phyloP scores from a whole-genome alignment of 2,888 invertebrate species.

The Acrobasis consociella region DNA sequence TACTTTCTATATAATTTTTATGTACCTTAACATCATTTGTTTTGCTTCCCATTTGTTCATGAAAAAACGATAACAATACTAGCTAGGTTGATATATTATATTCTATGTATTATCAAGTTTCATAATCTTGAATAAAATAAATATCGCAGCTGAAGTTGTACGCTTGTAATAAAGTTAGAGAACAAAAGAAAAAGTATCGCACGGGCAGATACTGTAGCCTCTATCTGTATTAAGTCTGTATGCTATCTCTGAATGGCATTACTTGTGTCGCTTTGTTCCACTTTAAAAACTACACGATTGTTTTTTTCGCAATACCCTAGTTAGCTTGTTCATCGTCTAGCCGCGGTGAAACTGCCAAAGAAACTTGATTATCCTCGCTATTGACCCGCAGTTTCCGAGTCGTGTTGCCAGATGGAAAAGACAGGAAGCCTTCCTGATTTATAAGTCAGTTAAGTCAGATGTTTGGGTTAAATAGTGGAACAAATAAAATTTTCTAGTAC shows the following conservation, averaged over 20 bases:
- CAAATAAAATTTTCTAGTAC: too few relatives aligned
- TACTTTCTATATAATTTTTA: too few relatives aligned
- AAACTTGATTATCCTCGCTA: constrained; percentile 22
- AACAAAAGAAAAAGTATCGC: neutral
- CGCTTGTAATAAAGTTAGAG: neutral
- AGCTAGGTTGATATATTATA: too few relatives aligned
- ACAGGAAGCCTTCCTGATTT: too few relatives aligned
- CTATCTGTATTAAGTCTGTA: neutral
- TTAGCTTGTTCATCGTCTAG: constrained; percentile 15
- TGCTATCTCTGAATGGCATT: neutral
- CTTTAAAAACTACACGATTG: neutral
- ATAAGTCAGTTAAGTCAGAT: too few relatives aligned
- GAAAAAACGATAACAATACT: too few relatives aligned
- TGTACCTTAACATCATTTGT: too few relatives aligned
- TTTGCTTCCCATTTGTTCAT: too few relatives aligned
- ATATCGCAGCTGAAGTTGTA: too few relatives aligned
- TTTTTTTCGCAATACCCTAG: neutral
- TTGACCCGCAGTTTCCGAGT: constrained; percentile 11
- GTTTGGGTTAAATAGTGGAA: too few relatives aligned
- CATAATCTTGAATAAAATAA: too few relatives aligned
- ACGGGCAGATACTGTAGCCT: neutral
- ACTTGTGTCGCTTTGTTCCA: constrained; percentile 1
- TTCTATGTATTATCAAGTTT: too few relatives aligned
- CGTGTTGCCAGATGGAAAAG: neutral
- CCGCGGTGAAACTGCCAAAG: constrained; percentile 27